Percentiles rank a stretch among this genome's conserved stretches.
Evolutionary conservation across 2,888 invertebrate species (phyloP).

Genomic region (Selenia dentaria): DNA sequence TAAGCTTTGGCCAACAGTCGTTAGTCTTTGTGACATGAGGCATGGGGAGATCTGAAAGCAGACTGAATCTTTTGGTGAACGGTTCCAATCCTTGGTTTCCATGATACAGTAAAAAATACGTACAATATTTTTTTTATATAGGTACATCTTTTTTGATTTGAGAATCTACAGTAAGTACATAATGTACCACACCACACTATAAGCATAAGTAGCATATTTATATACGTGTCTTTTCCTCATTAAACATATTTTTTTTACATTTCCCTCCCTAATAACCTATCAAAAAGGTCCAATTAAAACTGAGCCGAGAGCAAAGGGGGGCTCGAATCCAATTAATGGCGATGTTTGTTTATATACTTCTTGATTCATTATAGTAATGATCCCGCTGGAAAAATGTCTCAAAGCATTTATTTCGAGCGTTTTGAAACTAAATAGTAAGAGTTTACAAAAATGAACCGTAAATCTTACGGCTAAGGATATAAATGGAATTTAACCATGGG

Average conservation of each 20-base stretch:
- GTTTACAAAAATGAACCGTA: conserved; percentile 25
- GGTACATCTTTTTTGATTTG: no score
- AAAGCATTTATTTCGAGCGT: conserved; percentile 14
- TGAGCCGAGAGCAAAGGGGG: conserved; percentile 13
- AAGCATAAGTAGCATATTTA: no score
- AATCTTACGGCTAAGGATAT: conserved; percentile 24
- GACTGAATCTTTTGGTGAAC: no score
- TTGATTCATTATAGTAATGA: conserved; percentile 30
- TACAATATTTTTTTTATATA: no score
- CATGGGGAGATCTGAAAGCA: no score
- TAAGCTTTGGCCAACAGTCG: no score
- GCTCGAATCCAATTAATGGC: conserved; percentile 27
- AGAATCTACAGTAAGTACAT: no score
- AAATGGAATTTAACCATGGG: conserved; percentile 63
- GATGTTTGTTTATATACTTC: conserved; percentile 28
- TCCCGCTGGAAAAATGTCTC: conserved; percentile 15
- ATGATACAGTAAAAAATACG: no score
- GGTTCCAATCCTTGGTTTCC: no score
- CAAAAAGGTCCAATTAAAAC: conserved; percentile 29
- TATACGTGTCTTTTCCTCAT: no score
- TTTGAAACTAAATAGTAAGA: conserved; percentile 2
- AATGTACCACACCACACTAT: no score
- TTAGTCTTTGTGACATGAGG: no score
- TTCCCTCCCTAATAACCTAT: conserved; percentile 21
- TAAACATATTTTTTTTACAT: conserved; percentile 11